Evolutionary conservation across 2,113 vertebrate species (phyloP), one percentile per base, ranked within the genome.

Genomic region (Dromiciops gliroides): DNA sequence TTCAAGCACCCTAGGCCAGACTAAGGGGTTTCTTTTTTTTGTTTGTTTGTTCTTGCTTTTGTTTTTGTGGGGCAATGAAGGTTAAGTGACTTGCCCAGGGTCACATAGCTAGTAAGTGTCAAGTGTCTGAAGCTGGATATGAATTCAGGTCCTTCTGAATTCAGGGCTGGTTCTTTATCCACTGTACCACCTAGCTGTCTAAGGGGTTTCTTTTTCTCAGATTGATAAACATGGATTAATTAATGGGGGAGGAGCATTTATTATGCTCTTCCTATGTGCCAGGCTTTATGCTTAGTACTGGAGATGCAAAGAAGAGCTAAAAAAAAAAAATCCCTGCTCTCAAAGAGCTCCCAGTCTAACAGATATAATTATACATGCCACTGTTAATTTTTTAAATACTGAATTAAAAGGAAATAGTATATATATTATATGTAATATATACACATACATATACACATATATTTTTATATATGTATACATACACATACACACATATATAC

Each of bases 181-280:
- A n/a, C n/a, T n/a, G n/a, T n/a, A n/a, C n/a, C n/a, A n/a, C n/a
- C n/a, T n/a, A n/a, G n/a, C n/a, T n/a, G n/a, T n/a, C 26, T 37
- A 75, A 19, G 12, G 31, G 37, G n/a, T 75, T 75, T 75, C 14
- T 75, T 93, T 89, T 49, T 95, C 67, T 67, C 51, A 96, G 51
- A n/a, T 51, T 56, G 47, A 2, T 91, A 90, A 95, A 19, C 91
- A 91, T n/a, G n/a, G n/a, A n/a, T 93, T 51, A 90, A 95, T 12
- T 60, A 31, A 10, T 31, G 28, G 28, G 56, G 11, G 11, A 31
- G 12, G n/a, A n/a, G 3, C 1, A 19, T 75, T 75, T 75, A 75
- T n/a, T n/a, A 11, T 28, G 26, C 9, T 56, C 22, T 14, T 75
- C 5, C 37, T 22, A 19, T n/a, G 16, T 75, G 60, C 14, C 37